phyloP scores from a whole-genome alignment of 2,113 vertebrate genomes.

The Ptyas mucosa region DNA sequence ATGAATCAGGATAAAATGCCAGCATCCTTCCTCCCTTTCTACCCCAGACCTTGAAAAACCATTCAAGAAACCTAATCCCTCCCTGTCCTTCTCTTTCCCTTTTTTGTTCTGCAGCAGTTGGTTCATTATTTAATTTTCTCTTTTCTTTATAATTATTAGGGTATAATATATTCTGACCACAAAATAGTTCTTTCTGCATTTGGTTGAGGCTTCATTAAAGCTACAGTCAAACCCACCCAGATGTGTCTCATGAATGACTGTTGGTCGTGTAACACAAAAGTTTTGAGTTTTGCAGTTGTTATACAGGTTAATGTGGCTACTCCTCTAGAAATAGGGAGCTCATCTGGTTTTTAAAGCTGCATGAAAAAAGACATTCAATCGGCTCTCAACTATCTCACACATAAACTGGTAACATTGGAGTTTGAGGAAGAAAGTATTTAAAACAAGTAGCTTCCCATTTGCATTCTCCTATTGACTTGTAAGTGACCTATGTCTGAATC shows the following conservation, averaged over 20 bases:
- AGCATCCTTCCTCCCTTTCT: background rate
- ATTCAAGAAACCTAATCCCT: background rate
- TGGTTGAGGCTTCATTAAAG: background rate
- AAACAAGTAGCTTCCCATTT: background rate
- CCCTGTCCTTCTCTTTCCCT: background rate
- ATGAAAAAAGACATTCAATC: background rate
- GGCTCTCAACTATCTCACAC: background rate
- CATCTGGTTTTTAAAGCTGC: background rate
- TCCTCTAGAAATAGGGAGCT: background rate
- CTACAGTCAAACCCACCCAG: background rate
- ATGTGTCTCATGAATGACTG: background rate
- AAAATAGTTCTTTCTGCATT: background rate
- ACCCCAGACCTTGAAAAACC: background rate
- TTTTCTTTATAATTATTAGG: background rate
- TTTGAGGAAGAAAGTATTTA: background rate
- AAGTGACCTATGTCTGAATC: background rate
- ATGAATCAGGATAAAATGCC: background rate
- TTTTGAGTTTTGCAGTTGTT: background rate
- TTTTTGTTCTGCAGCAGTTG: background rate
- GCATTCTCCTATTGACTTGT: background rate
- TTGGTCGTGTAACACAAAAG: background rate
- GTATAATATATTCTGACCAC: background rate
- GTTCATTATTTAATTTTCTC: background rate
- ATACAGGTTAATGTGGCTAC: background rate
- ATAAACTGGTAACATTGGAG: background rate